These are phyloP conservation scores for Limnephilus rhombicus DNA, from an alignment of 2,888 invertebrate genomes.

Conservation along the genomic window DNA sequence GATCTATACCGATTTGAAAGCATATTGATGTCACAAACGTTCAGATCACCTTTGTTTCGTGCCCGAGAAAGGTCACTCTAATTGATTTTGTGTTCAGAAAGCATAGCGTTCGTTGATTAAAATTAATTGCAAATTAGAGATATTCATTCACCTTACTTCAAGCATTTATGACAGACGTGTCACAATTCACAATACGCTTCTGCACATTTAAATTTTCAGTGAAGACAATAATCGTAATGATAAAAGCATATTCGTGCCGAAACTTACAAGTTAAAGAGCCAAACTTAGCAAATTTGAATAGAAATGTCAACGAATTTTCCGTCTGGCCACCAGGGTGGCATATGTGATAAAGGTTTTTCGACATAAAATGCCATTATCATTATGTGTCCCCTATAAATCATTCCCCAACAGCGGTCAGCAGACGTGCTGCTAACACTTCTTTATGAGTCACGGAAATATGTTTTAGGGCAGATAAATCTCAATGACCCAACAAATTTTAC, in stretches of 20 bases:
- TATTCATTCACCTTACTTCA: neutral
- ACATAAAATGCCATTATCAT: slow-evolving; percentile 21
- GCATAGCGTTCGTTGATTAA: too few relatives aligned
- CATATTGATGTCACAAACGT: neutral
- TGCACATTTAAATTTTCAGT: neutral
- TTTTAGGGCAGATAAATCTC: slow-evolving; percentile 27
- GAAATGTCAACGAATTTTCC: neutral
- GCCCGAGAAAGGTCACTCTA: neutral
- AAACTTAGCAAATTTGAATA: neutral
- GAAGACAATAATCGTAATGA: neutral
- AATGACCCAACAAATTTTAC: slow-evolving; percentile 4
- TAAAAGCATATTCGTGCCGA: neutral
- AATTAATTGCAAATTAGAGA: neutral
- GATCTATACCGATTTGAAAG: neutral
- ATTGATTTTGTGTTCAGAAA: neutral
- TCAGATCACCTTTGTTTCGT: neutral
- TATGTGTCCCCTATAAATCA: slow-evolving; percentile 12
- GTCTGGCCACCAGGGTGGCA: neutral
- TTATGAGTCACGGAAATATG: slow-evolving; percentile 25
- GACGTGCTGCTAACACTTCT: slow-evolving; percentile 22
- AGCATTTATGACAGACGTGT: neutral
- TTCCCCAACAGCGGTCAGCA: slow-evolving; percentile 18
- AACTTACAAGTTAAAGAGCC: neutral
- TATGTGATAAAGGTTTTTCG: neutral
- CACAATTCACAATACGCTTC: neutral